These are phyloP conservation scores for Monopterus albus DNA, from an alignment of 2,113 vertebrate species.

Conservation along the genomic window DNA sequence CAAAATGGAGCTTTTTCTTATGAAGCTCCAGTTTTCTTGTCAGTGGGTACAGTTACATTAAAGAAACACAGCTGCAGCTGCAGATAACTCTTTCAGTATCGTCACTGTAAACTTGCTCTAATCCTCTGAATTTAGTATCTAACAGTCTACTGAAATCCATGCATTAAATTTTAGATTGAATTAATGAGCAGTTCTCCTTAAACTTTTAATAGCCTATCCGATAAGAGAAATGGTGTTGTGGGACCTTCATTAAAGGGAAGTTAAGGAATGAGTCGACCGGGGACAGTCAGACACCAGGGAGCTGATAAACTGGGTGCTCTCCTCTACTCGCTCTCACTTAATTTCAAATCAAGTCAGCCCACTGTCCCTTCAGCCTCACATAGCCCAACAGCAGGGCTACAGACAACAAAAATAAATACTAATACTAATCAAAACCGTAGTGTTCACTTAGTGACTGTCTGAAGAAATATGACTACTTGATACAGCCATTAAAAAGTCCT, in stretches of 20 bases:
- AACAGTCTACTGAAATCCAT: constrained; percentile 33
- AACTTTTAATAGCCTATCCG: constrained; percentile 56
- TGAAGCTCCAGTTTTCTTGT: too few relatives aligned
- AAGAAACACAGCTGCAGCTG: neutral
- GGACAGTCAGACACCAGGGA: constrained; percentile 35
- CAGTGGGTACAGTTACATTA: neutral
- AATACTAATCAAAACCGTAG: too few relatives aligned
- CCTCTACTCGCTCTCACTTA: constrained; percentile 4
- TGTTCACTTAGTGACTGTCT: too few relatives aligned
- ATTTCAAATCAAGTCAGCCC: neutral
- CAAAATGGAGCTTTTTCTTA: too few relatives aligned
- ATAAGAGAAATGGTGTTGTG: constrained; percentile 49
- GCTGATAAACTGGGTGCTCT: constrained; percentile 33
- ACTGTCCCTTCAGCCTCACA: neutral
- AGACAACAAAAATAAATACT: too few relatives aligned
- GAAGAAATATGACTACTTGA: too few relatives aligned
- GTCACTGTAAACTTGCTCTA: constrained; percentile 10
- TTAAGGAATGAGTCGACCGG: constrained; percentile 18
- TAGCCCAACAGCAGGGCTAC: too few relatives aligned
- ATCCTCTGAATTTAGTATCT: constrained; percentile 16
- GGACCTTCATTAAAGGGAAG: constrained; percentile 43
- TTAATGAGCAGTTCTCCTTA: constrained; percentile 43
- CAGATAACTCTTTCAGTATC: neutral
- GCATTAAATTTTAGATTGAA: constrained; percentile 58
- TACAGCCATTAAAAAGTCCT: too few relatives aligned